phyloP scores from a whole-genome alignment of 2,113 vertebrate genomes.

The Tinamus guttatus region DNA sequence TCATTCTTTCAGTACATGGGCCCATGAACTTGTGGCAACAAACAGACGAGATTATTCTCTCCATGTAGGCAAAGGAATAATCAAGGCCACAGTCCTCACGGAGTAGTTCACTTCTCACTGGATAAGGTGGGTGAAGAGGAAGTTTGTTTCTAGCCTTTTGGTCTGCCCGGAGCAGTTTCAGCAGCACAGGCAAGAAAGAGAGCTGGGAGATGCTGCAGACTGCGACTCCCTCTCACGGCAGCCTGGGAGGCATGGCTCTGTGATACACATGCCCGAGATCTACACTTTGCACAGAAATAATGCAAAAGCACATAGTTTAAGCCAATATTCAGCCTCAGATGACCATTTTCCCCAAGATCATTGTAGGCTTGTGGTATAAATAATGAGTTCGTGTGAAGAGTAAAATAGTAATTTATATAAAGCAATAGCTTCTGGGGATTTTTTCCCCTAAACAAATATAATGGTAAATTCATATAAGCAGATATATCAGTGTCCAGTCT shows the following conservation, averaged over 20 bases:
- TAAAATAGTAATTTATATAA: background rate
- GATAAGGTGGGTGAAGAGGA: rapidly evolving
- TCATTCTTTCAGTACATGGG: background rate
- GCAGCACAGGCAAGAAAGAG: background rate
- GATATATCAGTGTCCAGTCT: background rate
- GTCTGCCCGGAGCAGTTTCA: background rate
- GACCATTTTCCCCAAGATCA: rapidly evolving
- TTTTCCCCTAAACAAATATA: too few relatives aligned
- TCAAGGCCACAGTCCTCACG: rapidly evolving
- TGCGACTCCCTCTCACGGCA: background rate
- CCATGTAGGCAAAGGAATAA: background rate
- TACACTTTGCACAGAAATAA: background rate
- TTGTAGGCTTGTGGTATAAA: background rate
- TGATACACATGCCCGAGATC: rapidly evolving
- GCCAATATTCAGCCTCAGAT: background rate
- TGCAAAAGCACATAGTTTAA: rapidly evolving
- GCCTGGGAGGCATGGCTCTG: background rate
- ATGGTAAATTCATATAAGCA: rapidly evolving
- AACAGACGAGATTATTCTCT: background rate
- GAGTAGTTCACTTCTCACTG: background rate
- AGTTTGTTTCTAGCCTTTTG: background rate
- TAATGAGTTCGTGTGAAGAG: background rate
- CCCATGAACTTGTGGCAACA: background rate
- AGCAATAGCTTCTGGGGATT: background rate
- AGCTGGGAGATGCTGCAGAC: background rate